These are phyloP conservation scores for Fukomys damarensis DNA, from an alignment of 2,113 vertebrate species.

Conservation along the genomic window DNA sequence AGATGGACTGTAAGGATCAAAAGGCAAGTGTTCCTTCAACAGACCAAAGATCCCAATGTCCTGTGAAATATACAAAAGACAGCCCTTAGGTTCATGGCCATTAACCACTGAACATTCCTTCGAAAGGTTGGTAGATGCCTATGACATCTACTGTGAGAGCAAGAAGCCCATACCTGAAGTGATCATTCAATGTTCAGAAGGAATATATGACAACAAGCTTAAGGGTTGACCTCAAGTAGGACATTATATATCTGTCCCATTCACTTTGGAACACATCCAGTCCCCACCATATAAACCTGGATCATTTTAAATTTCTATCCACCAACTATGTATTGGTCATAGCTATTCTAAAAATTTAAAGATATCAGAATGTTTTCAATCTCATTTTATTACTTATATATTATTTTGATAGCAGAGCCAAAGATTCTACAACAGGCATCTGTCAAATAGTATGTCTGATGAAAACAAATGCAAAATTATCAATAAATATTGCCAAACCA, in stretches of 20 bases:
- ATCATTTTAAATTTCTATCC: constrained; percentile 88
- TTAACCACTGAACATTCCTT: neutral
- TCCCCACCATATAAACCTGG: constrained; percentile 89
- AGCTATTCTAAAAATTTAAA: constrained; percentile 80
- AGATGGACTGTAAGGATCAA: too few relatives aligned
- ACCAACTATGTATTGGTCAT: constrained; percentile 86
- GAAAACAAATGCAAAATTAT: constrained; percentile 67
- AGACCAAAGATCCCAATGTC: neutral
- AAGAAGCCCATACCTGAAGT: constrained; percentile 91
- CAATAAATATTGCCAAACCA: neutral
- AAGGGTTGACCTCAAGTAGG: constrained; percentile 52
- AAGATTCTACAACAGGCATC: constrained; percentile 78
- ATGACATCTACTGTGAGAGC: constrained; percentile 92
- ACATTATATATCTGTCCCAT: constrained; percentile 91
- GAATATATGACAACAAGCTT: constrained; percentile 90
- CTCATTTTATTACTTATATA: too few relatives aligned
- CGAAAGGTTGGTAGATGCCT: constrained; percentile 93
- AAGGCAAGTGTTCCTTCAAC: neutral
- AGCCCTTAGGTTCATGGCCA: constrained; percentile 86
- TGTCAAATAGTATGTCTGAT: constrained; percentile 79
- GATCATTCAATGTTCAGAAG: constrained; percentile 92
- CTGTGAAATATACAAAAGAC: constrained; percentile 79
- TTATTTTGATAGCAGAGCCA: neutral
- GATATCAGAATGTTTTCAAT: neutral
- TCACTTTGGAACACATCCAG: constrained; percentile 90